These are phyloP conservation scores for Machaerirhynchus nigripectus DNA, from an alignment of 2,113 vertebrate species.

Conservation along the genomic window DNA sequence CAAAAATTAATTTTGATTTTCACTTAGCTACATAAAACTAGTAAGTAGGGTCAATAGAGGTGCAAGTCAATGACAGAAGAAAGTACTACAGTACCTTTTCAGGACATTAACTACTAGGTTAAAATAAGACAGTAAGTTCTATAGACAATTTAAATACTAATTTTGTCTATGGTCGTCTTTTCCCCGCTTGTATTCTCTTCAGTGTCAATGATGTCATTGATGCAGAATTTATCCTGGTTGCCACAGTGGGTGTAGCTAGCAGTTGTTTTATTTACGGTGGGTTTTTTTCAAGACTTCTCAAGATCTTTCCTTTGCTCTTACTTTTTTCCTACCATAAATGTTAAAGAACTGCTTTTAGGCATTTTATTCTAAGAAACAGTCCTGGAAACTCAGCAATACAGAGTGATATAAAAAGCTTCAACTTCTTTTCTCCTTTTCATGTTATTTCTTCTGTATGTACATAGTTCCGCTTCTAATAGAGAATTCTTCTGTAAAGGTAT, in stretches of 20 bases:
- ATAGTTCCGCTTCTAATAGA: background rate
- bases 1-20: background rate
- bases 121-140: background rate
- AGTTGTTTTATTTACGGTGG: background rate
- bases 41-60: background rate
- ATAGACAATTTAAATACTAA: background rate
- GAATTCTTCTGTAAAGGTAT: background rate
- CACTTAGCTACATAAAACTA: background rate
- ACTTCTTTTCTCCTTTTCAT: background rate
- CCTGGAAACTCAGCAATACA: background rate
- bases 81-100: background rate
- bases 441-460: background rate
- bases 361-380: background rate
- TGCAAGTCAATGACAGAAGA: background rate
- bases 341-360: background rate
- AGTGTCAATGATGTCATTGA: background rate
- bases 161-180: background rate
- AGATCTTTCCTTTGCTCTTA: background rate
- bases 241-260: background rate
- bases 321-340: background rate
- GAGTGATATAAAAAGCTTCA: background rate
- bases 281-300: background rate
- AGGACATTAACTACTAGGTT: background rate
- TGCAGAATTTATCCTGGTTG: background rate
- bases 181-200: background rate